phyloP scores from a whole-genome alignment of 2,888 invertebrate genomes.

The Teleiodes luculella region DNA sequence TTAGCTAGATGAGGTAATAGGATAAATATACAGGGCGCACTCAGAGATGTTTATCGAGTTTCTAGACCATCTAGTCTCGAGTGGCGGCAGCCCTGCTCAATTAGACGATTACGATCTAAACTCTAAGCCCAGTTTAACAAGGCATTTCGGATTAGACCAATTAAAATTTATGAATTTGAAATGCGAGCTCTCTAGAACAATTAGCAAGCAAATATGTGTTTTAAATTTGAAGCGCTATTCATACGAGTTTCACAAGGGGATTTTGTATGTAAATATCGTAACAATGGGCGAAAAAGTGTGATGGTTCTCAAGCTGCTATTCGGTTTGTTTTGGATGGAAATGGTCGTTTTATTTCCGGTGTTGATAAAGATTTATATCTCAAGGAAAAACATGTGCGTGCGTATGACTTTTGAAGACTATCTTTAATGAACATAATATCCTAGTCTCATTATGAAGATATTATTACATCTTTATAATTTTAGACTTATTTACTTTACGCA shows the following conservation, averaged over 20 bases:
- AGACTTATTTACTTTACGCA: too few relatives aligned
- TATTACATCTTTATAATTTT: too few relatives aligned
- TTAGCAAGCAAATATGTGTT: slow-evolving; percentile 1
- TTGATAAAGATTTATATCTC: not conserved
- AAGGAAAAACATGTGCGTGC: too few relatives aligned
- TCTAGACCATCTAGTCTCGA: not conserved
- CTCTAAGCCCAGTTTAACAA: slow-evolving; percentile 5
- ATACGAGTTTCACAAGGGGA: not conserved
- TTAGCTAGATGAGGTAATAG: slow-evolving; percentile 15
- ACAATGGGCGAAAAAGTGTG: not conserved
- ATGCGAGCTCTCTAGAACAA: not conserved
- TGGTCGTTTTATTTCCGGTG: not conserved
- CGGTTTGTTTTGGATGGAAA: not conserved
- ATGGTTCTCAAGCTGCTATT: not conserved
- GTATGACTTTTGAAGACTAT: too few relatives aligned
- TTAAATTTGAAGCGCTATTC: not conserved
- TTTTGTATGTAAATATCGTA: not conserved
- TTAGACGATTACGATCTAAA: slow-evolving; percentile 1
- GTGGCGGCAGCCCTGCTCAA: not conserved
- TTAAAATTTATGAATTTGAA: slow-evolving; percentile 8
- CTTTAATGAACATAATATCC: too few relatives aligned
- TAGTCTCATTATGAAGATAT: too few relatives aligned
- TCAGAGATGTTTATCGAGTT: slow-evolving; percentile 10
- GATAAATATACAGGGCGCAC: slow-evolving; percentile 10
- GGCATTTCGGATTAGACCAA: not conserved